Evolutionary conservation across 2,797 vertebrate species (phyloP).

Genomic region (Enteromius viviparus): DNA sequence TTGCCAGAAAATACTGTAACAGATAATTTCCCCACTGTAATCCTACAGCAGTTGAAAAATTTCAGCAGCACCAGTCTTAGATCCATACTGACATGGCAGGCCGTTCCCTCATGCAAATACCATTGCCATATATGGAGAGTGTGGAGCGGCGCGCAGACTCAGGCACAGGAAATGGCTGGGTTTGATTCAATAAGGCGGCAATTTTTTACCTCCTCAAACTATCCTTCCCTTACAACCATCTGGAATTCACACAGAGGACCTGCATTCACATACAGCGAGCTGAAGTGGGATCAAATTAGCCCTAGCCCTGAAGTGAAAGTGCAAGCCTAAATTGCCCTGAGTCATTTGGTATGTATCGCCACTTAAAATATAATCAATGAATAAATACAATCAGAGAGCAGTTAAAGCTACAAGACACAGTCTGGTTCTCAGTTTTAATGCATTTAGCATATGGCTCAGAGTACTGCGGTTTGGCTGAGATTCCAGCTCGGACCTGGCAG

Average conservation of each 20-base stretch:
- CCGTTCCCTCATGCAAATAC: conserved; percentile 81
- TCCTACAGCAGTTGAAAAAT: conserved; percentile 73
- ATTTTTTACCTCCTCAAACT: conserved; percentile 41
- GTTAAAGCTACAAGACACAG: conserved; percentile 30
- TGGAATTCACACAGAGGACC: conserved; percentile 43
- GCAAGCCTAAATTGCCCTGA: not conserved
- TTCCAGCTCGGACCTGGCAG: conserved; percentile 30
- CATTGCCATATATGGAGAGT: conserved; percentile 84
- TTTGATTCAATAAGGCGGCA: conserved; percentile 77
- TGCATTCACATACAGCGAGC: conserved; percentile 16
- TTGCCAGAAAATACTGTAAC: conserved; percentile 65
- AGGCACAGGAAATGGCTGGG: conserved; percentile 83
- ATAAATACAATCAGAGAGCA: not conserved
- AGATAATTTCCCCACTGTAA: conserved; percentile 68
- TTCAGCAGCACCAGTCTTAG: conserved; percentile 71
- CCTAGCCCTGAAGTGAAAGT: not conserved
- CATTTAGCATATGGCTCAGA: conserved; percentile 28
- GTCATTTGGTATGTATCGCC: not conserved
- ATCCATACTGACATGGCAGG: conserved; percentile 73
- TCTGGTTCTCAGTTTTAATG: conserved; percentile 13
- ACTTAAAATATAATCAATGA: conserved; percentile 5
- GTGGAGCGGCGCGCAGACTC: conserved; percentile 69
- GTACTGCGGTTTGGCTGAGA: conserved; percentile 47
- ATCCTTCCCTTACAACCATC: conserved; percentile 45
- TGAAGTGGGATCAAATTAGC: conserved; percentile 36